Percentiles rank a stretch among this genome's conserved stretches.
phyloP scores from a whole-genome alignment of 2,797 vertebrate genomes.

The Sebastes iracundus region DNA sequence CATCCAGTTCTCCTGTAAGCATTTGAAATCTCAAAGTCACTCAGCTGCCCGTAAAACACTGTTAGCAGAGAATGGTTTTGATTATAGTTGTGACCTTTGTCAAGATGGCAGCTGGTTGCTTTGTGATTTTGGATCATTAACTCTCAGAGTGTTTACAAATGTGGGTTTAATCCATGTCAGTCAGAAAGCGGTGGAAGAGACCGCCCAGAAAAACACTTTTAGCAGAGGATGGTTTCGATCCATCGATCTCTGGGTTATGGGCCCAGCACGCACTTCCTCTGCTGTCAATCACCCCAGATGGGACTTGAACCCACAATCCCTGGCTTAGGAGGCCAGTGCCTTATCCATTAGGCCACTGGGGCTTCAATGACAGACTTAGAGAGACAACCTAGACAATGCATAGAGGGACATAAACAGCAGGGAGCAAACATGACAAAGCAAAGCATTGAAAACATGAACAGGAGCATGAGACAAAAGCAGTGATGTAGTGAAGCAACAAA shows the following conservation, averaged over 20 bases:
- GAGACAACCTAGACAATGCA: not conserved
- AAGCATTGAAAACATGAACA: not conserved
- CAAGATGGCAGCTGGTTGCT: no score
- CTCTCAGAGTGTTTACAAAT: no score
- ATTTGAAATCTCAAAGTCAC: no score
- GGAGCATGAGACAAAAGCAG: not conserved
- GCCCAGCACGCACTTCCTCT: conserved; percentile 30
- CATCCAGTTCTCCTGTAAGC: no score
- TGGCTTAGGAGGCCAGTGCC: conserved; percentile 78
- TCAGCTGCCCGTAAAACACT: no score
- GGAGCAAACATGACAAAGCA: not conserved
- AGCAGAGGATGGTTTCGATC: conserved; percentile 57
- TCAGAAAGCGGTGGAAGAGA: no score
- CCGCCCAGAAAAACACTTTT: no score
- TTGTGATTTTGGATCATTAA: no score
- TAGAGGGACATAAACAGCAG: not conserved
- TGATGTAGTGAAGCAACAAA: not conserved
- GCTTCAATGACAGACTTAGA: not conserved
- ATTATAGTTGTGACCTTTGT: no score
- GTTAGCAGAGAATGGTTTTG: no score
- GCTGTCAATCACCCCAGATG: conserved; percentile 50
- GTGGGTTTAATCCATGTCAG: no score
- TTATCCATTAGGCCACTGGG: conserved; percentile 70
- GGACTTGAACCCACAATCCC: not conserved
- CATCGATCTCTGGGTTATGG: conserved; percentile 76